Percentiles rank a stretch among this genome's conserved stretches.
Evolutionary conservation across 2,888 invertebrate genomes (phyloP).

Genomic region (Nineta flava): DNA sequence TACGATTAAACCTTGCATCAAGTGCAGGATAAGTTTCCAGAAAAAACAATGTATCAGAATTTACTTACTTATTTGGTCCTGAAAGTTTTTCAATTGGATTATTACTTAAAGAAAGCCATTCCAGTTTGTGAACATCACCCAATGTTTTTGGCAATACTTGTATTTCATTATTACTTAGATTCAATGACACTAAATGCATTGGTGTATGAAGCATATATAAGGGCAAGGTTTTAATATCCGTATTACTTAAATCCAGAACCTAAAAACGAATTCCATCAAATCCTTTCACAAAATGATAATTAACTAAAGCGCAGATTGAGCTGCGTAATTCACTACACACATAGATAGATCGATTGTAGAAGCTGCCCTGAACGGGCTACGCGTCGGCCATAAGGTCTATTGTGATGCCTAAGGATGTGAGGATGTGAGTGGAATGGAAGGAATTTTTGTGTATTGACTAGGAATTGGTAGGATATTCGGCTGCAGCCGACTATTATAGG

Average conservation of each 20-base stretch:
- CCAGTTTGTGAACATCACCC: slow-evolving; percentile 38
- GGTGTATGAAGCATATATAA: slow-evolving; percentile 51
- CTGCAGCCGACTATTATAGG: too few relatives aligned
- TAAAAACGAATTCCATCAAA: slow-evolving; percentile 18
- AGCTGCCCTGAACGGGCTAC: too few relatives aligned
- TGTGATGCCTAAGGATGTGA: too few relatives aligned
- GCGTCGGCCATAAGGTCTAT: too few relatives aligned
- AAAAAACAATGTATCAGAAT: too few relatives aligned
- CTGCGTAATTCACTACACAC: too few relatives aligned
- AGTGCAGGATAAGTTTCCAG: too few relatives aligned
- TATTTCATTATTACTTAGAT: slow-evolving; percentile 46
- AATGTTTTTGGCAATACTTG: slow-evolving; percentile 41
- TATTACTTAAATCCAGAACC: slow-evolving; percentile 53
- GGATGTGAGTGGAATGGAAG: too few relatives aligned
- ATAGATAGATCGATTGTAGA: too few relatives aligned
- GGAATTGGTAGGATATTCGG: too few relatives aligned
- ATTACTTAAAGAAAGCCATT: slow-evolving; percentile 46
- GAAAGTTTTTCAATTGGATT: slow-evolving; percentile 40
- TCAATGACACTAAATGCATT: slow-evolving; percentile 42
- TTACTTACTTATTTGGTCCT: slow-evolving; percentile 17
- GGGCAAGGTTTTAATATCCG: slow-evolving; percentile 43
- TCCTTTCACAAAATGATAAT: slow-evolving; percentile 6
- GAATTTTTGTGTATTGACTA: too few relatives aligned
- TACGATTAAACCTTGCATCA: too few relatives aligned
- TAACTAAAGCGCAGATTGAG: slow-evolving; percentile 1